phyloP scores from a whole-genome alignment of 2,113 vertebrate species.

The Chiloscyllium plagiosum region DNA sequence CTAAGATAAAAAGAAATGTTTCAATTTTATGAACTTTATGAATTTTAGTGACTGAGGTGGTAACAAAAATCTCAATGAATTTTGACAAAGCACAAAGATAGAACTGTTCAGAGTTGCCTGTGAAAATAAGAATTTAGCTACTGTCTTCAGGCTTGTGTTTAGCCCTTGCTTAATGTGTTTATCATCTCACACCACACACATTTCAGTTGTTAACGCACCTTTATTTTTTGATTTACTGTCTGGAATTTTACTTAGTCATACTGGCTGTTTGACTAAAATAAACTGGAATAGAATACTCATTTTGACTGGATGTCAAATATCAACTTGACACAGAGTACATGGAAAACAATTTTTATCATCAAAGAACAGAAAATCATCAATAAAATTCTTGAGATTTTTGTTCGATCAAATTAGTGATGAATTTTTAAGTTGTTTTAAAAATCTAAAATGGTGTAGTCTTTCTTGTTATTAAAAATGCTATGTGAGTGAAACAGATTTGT shows the following conservation, averaged over 20 bases:
- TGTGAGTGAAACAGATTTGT: neutral
- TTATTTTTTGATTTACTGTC: neutral
- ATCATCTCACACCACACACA: neutral
- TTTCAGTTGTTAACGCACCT: neutral
- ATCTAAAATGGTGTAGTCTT: neutral
- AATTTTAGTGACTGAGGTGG: neutral
- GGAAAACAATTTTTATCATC: neutral
- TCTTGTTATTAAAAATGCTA: neutral
- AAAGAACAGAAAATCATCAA: neutral
- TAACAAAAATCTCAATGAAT: neutral
- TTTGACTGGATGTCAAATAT: neutral
- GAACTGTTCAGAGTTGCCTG: neutral
- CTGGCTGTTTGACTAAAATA: neutral
- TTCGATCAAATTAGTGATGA: neutral
- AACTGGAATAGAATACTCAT: neutral
- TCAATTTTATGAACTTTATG: neutral
- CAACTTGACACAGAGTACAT: neutral
- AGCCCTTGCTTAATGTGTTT: neutral
- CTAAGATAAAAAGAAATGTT: neutral
- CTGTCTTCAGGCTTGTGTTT: neutral
- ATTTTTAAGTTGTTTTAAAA: neutral
- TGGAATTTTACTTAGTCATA: neutral
- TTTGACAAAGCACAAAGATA: neutral
- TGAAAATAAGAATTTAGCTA: neutral
- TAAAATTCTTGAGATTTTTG: neutral